These are phyloP conservation scores for Melieria omissa DNA, from an alignment of 2,888 invertebrate genomes.

Conservation along the genomic window DNA sequence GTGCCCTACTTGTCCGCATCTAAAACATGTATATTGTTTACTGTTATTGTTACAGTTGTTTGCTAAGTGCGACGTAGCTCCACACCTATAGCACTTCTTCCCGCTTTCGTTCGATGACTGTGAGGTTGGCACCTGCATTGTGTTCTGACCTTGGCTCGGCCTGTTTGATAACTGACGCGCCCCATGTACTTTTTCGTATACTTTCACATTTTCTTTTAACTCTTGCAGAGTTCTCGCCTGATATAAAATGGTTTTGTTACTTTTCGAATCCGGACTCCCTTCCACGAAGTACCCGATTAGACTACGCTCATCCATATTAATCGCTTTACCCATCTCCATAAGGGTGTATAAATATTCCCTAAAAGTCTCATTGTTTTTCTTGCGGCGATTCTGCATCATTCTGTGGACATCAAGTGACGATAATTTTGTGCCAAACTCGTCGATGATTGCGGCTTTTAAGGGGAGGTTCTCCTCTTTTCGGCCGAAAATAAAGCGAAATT, in stretches of 20 bases:
- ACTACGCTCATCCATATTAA: conserved; percentile 32
- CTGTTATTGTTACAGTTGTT: background rate
- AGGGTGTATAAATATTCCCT: conserved; percentile 31
- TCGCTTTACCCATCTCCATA: conserved; percentile 32
- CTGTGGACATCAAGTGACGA: conserved; percentile 32
- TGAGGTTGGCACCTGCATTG: background rate
- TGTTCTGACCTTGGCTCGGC: background rate
- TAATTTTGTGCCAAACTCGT: conserved; percentile 30
- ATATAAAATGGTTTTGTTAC: conserved; percentile 32
- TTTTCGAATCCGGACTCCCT: conserved; percentile 29
- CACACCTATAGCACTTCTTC: background rate
- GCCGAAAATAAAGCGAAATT: too few species aligned
- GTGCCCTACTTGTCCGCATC: conserved; percentile 3
- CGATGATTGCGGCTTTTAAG: conserved; percentile 26
- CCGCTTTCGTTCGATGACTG: background rate
- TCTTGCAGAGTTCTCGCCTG: conserved; percentile 25
- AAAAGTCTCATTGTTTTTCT: conserved; percentile 32
- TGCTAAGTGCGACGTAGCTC: background rate
- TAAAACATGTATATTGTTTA: conserved; percentile 17
- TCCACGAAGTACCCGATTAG: conserved; percentile 32
- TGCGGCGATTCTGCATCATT: conserved; percentile 30
- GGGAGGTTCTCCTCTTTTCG: too few species aligned
- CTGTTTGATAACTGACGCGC: conserved; percentile 10
- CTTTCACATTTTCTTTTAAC: conserved; percentile 11
- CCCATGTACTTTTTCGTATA: conserved; percentile 10